Evolutionary conservation across 2,888 invertebrate genomes (phyloP).

Genomic region (Rotaria sp.): DNA sequence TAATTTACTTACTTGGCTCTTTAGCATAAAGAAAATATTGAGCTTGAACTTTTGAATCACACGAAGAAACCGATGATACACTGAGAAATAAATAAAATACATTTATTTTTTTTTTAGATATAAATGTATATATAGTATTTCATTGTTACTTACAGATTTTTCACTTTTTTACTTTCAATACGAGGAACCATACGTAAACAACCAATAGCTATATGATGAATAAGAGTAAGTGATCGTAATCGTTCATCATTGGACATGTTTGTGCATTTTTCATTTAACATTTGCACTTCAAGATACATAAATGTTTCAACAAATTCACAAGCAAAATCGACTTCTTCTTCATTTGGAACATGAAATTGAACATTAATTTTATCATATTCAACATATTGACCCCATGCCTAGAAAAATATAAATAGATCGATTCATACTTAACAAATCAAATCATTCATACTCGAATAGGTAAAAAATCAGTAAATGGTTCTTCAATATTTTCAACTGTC

Average conservation of each 20-base stretch:
- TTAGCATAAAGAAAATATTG: background rate
- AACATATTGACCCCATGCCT: slow-evolving; percentile 54
- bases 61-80: background rate
- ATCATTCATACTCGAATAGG: too few species aligned
- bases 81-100: background rate
- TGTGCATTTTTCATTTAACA: background rate
- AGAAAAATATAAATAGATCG: background rate
- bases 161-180: background rate
- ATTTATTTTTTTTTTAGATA: too few species aligned
- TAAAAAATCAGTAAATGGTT: slow-evolving; percentile 42
- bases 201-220: background rate
- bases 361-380: slow-evolving; percentile 64
- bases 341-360: slow-evolving; percentile 71
- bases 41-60: background rate
- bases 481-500: slow-evolving; percentile 62
- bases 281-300: background rate
- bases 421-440: too few species aligned
- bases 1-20: background rate
- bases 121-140: too few species aligned
- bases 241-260: slow-evolving; percentile 2
- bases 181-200: background rate
- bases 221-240: background rate
- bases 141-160: background rate
- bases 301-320: slow-evolving; percentile 6
- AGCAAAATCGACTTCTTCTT: slow-evolving; percentile 61